Evolutionary conservation across 1,140 invertebrate species (phyloP).

Genomic region (Laupala kohalensis): DNA sequence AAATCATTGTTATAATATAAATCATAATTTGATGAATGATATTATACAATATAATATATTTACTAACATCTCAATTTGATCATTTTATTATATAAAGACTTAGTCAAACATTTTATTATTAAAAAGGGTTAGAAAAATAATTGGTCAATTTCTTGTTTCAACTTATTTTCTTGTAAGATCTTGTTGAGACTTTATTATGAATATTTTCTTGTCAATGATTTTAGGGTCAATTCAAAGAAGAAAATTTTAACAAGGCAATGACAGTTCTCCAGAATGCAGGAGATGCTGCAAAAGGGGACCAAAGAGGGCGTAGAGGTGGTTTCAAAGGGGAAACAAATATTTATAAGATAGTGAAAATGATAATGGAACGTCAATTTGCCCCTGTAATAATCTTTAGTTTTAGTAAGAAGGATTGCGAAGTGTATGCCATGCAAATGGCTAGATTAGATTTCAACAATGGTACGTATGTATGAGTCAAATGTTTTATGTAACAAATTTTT

Average conservation of each 20-base stretch:
- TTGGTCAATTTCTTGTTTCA: neutral
- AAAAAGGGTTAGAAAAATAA: neutral
- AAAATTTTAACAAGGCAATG: slow-evolving; percentile 97
- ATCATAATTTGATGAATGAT: too few relatives aligned
- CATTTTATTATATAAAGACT: too few relatives aligned
- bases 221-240: slow-evolving; percentile 84
- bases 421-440: slow-evolving; percentile 91
- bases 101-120: too few relatives aligned
- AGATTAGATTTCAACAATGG: slow-evolving; percentile 92
- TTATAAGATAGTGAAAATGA: slow-evolving; percentile 97
- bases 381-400: slow-evolving; percentile 99
- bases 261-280: slow-evolving; percentile 59
- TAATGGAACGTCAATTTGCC: slow-evolving; percentile 94
- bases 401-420: slow-evolving; percentile 96
- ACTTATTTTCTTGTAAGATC: neutral
- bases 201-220: too few relatives aligned
- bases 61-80: too few relatives aligned
- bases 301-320: slow-evolving; percentile 54
- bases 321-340: slow-evolving; percentile 67
- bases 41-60: too few relatives aligned
- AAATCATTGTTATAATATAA: too few relatives aligned
- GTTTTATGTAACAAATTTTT: too few relatives aligned
- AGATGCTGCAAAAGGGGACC: slow-evolving; percentile 62
- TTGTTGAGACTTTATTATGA: too few relatives aligned
- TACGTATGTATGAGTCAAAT: slow-evolving; percentile 33